Evolutionary conservation across 2,888 invertebrate genomes (phyloP).

Genomic region (Drosophila buzzatii): DNA sequence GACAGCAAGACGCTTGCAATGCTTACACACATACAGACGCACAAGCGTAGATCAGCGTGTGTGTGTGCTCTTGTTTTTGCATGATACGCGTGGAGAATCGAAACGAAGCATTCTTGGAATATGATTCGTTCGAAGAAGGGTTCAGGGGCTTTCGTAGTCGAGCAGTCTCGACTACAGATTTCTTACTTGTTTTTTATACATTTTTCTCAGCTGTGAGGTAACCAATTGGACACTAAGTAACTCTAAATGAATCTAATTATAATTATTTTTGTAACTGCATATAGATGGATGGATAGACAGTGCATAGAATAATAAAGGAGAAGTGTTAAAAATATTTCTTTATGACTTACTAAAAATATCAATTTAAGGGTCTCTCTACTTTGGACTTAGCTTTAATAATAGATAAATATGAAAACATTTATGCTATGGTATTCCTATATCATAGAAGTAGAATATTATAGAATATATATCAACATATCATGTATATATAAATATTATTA

Average conservation of each 20-base stretch:
- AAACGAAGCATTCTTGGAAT: too few relatives aligned
- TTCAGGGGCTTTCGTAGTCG: too few relatives aligned
- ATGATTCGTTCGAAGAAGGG: too few relatives aligned
- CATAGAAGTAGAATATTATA: too few relatives aligned
- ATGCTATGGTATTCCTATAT: too few relatives aligned
- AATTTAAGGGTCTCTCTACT: background rate
- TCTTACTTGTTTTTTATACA: background rate
- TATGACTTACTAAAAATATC: background rate
- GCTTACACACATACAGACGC: too few relatives aligned
- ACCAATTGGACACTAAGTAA: background rate
- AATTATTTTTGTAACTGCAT: background rate
- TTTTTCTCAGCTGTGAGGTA: background rate
- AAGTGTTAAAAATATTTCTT: background rate
- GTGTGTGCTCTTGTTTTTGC: too few relatives aligned
- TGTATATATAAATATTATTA: background rate
- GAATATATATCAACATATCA: too few relatives aligned
- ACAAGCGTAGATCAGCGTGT: too few relatives aligned
- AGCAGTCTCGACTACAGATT: too few relatives aligned
- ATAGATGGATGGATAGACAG: background rate
- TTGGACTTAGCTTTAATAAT: background rate
- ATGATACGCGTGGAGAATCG: too few relatives aligned
- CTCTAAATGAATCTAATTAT: background rate
- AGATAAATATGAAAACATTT: background rate
- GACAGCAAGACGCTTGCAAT: too few relatives aligned
- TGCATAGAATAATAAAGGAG: background rate